Base-by-base conservation (phyloP, 30 jellyfish, hydroid and myxozoan species). In the Chironex yamaguchii region DNA sequence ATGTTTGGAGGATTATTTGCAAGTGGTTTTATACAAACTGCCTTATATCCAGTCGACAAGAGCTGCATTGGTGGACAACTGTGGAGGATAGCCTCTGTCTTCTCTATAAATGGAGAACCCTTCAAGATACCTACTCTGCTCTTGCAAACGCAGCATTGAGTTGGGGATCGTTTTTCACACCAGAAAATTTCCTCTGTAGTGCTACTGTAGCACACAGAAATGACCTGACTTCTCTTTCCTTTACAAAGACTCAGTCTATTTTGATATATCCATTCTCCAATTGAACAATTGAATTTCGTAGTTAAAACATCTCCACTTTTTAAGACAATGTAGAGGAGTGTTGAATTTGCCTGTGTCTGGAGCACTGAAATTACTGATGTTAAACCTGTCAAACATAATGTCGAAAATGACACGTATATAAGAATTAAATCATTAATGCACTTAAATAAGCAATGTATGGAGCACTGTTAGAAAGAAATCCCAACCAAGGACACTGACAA, bases 111-210 rank as follows among this genome's bases (percentile, higher is more conserved):
- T 4, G 79, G 82, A 25, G 72, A 36, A 48, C 50, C 90, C 20
- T 32, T 29, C 0, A 49, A 95, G 34, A 20, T 50, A 28, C 79
- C 63, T 14, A 95, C 32, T 64, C 22, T 42, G 28, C 91, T 52
- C 29, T 72, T 79, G 88, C 96, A 89, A 34, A 95, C 90, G 78
- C 96, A 89, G 87, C 97, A 95, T 78, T 95, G 99, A 25, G 99
- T 87, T 0, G 97, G 62, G 29, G 97, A 65, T 34, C 97, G 36
- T 65, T 92, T 54, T 54, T 95, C 99, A 79, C 98, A 89, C 99
- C 99, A 95, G 25, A 89, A 81, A 30, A 95, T 32, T 3, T 81
- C 36, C 12, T 90, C 65, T 29, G 97, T 85, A 29, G 65, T 35
- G 17, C 2, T 36, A 65, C 78, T 91, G 76, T 81, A 90, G 36